Percentiles rank a stretch among this genome's conserved stretches.
Conservation (phyloP, 2,888 invertebrate species). For the Horisme vitalbata region DNA sequence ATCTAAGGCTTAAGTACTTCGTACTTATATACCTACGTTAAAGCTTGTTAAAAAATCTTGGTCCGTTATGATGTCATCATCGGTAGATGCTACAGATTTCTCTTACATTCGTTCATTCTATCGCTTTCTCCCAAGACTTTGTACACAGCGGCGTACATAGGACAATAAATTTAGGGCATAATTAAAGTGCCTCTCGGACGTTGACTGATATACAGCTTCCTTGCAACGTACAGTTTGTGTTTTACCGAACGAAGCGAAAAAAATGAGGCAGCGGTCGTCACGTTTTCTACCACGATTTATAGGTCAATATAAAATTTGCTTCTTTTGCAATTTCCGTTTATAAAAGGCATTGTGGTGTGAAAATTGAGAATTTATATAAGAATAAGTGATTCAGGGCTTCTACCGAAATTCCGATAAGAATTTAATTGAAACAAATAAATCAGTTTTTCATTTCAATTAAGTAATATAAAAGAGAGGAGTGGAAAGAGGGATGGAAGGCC, state of each 20-base stretch:
- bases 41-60: too few relatives aligned
- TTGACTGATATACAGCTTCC: slow-evolving; percentile 77
- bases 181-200: slow-evolving; percentile 72
- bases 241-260: slow-evolving; percentile 51
- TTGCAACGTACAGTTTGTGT: slow-evolving; percentile 55
- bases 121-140: background rate
- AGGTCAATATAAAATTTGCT: slow-evolving; percentile 35
- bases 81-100: background rate
- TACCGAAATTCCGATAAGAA: too few relatives aligned
- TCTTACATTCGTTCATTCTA: background rate
- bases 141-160: slow-evolving; percentile 35
- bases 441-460: too few relatives aligned
- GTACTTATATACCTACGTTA: too few relatives aligned
- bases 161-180: slow-evolving; percentile 64
- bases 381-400: background rate
- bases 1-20: too few relatives aligned
- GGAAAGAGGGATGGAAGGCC: too few relatives aligned
- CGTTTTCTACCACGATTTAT: slow-evolving; percentile 47
- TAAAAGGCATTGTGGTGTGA: slow-evolving; percentile 11
- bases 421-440: too few relatives aligned
- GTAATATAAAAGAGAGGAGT: too few relatives aligned
- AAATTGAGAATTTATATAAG: slow-evolving; percentile 8
- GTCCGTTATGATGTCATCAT: too few relatives aligned
- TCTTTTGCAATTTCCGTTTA: slow-evolving; percentile 22
- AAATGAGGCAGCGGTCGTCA: slow-evolving; percentile 52